Conservation (phyloP, 1,140 invertebrate species). For the Dendrolimus punctatus region DNA sequence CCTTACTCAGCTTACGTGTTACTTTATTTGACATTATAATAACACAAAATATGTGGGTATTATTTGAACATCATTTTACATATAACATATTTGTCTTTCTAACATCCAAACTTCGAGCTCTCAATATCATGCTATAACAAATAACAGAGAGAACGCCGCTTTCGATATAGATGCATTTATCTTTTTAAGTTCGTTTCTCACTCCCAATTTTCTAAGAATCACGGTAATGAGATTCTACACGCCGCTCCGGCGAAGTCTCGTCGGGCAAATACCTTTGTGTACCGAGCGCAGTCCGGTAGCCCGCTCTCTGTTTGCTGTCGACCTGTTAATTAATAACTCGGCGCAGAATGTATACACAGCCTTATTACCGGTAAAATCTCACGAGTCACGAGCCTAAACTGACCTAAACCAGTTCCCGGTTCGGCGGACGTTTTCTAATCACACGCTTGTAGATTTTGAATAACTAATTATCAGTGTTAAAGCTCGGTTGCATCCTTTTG, state of each 20-base stretch:
- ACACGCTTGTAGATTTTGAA: constrained; percentile 36
- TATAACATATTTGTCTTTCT: constrained; percentile 2
- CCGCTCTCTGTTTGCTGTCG: constrained; percentile 63
- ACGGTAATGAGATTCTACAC: constrained; percentile 62
- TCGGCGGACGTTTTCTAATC: constrained; percentile 56
- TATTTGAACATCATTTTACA: constrained; percentile 2
- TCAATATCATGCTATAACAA: constrained; percentile 40
- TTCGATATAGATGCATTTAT: constrained; percentile 47
- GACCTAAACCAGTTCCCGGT: constrained; percentile 53
- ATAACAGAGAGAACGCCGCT: constrained; percentile 38
- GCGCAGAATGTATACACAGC: constrained; percentile 62
- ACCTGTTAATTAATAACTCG: constrained; percentile 71
- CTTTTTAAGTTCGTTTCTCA: constrained; percentile 63
- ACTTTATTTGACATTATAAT: constrained; percentile 2
- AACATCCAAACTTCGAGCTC: constrained; percentile 7
- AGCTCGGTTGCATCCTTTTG: too few relatives aligned
- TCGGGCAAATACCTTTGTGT: constrained; percentile 57
- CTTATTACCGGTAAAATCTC: constrained; percentile 71
- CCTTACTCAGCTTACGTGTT: not conserved
- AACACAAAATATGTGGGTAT: constrained; percentile 2
- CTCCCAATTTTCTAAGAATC: constrained; percentile 63
- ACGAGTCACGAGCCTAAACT: constrained; percentile 63
- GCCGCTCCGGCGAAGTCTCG: constrained; percentile 47
- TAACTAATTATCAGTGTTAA: too few relatives aligned
- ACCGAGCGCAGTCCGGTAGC: constrained; percentile 63